Conservation (phyloP, 2,888 invertebrate genomes). For the Subacronicta megacephala region DNA sequence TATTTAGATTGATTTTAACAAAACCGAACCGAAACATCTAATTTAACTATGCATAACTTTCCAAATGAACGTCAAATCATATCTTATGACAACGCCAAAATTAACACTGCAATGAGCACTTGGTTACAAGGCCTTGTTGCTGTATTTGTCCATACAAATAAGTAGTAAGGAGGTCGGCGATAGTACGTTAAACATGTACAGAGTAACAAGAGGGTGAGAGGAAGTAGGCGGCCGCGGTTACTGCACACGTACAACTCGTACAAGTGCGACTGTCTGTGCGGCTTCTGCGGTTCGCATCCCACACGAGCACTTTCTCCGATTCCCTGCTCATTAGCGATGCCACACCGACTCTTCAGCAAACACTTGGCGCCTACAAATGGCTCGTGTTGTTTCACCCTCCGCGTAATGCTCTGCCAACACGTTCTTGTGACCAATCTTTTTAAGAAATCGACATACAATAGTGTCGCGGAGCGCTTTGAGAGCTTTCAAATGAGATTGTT, state of each 20-base stretch:
- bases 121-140: slow-evolving; percentile 10
- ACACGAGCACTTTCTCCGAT: slow-evolving; percentile 77
- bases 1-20: slow-evolving; percentile 1
- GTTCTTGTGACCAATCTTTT: slow-evolving; percentile 61
- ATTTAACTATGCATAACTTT: slow-evolving; percentile 29
- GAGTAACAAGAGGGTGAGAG: slow-evolving; percentile 59
- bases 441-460: slow-evolving; percentile 52
- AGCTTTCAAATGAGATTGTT: slow-evolving; percentile 38
- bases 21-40: slow-evolving; percentile 10
- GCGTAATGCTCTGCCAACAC: slow-evolving; percentile 57
- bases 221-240: slow-evolving; percentile 44
- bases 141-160: slow-evolving; percentile 53
- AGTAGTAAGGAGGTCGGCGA: slow-evolving; percentile 56
- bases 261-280: slow-evolving; percentile 59
- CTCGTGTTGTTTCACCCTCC: slow-evolving; percentile 68
- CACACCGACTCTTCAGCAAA: slow-evolving; percentile 79
- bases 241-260: slow-evolving; percentile 44
- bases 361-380: slow-evolving; percentile 82
- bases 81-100: slow-evolving; percentile 18
- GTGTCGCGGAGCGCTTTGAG: slow-evolving; percentile 22
- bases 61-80: slow-evolving; percentile 28
- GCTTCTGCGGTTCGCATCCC: slow-evolving; percentile 68
- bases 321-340: slow-evolving; percentile 83
- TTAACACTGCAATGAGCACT: slow-evolving; percentile 20
- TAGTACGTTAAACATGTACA: slow-evolving; percentile 56